A percentile compares a stretch with the other conserved stretches of the same genome.
Conservation (phyloP, 2,888 invertebrate species). For the Chydorus sphaericus region DNA sequence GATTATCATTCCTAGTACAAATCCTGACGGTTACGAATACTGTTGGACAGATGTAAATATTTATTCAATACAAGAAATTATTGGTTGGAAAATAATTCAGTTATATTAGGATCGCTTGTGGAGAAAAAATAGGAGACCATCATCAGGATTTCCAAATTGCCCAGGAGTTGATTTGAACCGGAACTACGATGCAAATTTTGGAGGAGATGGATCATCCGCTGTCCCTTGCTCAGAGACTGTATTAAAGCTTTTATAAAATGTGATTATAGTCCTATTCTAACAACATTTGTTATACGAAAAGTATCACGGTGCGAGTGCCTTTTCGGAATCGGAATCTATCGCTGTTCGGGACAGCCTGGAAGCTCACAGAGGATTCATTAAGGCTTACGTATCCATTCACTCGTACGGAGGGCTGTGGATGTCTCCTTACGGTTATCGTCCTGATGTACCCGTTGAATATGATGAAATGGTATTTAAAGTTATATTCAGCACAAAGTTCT, state of each 20-base stretch:
- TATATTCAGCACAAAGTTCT: not conserved
- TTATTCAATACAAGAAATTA: too few relatives aligned
- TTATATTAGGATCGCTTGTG: slow-evolving; percentile 22
- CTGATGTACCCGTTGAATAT: slow-evolving; percentile 24
- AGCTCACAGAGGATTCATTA: slow-evolving; percentile 18
- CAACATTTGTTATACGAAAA: not conserved
- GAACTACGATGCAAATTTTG: slow-evolving; percentile 23
- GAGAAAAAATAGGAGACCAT: slow-evolving; percentile 23
- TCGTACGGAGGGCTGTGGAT: slow-evolving; percentile 30
- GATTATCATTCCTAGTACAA: slow-evolving; percentile 23
- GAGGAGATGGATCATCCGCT: slow-evolving; percentile 24
- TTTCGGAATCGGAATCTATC: slow-evolving; percentile 30
- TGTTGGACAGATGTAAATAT: slow-evolving; percentile 20
- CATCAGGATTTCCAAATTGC: slow-evolving; percentile 16
- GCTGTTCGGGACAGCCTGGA: slow-evolving; percentile 21
- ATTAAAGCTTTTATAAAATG: not conserved
- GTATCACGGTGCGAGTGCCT: slow-evolving; percentile 28
- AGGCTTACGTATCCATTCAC: slow-evolving; percentile 30
- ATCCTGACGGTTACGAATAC: slow-evolving; percentile 26
- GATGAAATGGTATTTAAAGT: slow-evolving; percentile 19
- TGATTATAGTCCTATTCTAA: not conserved
- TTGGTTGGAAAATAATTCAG: slow-evolving; percentile 18
- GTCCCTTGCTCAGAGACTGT: slow-evolving; percentile 28
- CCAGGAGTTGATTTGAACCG: slow-evolving; percentile 23
- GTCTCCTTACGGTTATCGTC: slow-evolving; percentile 31